Evolutionary conservation across 2,113 vertebrate genomes (phyloP).

Genomic region (Catharus minimus): DNA sequence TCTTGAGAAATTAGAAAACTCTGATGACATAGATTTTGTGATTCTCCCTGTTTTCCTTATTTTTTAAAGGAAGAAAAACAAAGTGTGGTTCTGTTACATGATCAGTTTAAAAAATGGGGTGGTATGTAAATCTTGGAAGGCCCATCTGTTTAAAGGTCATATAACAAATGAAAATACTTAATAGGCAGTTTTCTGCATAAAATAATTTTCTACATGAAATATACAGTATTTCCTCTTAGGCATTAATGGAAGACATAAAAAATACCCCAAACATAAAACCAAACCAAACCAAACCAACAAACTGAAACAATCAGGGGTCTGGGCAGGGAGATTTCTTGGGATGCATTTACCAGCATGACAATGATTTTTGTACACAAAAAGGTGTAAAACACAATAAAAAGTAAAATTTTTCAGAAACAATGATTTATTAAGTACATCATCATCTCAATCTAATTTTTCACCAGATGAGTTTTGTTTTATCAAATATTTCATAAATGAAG

Average conservation of each 20-base stretch:
- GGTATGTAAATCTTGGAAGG: background rate
- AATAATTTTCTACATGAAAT: background rate
- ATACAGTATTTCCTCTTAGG: background rate
- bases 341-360: background rate
- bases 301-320: background rate
- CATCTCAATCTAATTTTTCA: background rate
- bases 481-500: background rate
- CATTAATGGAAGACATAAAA: background rate
- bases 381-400: background rate
- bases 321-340: background rate
- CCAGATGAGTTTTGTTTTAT: background rate
- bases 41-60: background rate
- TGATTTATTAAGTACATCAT: background rate
- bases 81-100: background rate
- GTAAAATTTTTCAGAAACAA: background rate
- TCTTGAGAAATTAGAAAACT: background rate
- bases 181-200: background rate
- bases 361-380: background rate
- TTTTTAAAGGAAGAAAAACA: background rate
- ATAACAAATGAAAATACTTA: background rate
- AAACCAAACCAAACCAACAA: background rate
- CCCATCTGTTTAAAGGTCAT: background rate
- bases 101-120: rapidly evolving
- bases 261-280: background rate
- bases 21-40: background rate